These are phyloP conservation scores for Donacobius atricapilla DNA, from an alignment of 2,113 vertebrate genomes.

Conservation along the genomic window DNA sequence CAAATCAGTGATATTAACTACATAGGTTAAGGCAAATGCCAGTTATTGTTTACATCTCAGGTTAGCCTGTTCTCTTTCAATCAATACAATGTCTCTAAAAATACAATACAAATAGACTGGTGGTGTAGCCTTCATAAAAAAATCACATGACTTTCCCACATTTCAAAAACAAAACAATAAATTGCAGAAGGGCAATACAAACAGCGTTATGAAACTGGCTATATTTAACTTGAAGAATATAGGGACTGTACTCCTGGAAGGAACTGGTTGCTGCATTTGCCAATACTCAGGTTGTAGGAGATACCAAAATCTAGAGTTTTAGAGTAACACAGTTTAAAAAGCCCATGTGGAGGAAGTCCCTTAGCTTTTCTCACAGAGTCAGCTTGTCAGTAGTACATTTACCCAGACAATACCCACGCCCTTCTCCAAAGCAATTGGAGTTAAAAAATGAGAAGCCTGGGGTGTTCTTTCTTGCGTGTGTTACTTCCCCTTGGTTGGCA, in stretches of 20 bases:
- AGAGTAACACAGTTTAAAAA: background rate
- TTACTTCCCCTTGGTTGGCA: accelerated
- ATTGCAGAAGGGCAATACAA: background rate
- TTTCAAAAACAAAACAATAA: background rate
- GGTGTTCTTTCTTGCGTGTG: accelerated
- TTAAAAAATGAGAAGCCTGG: background rate
- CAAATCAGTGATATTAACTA: constrained; percentile 76
- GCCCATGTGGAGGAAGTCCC: background rate
- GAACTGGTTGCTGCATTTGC: background rate
- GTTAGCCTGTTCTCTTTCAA: constrained; percentile 67
- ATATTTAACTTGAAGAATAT: background rate
- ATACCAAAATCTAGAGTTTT: background rate
- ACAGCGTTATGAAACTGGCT: background rate
- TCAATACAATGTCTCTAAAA: constrained; percentile 63
- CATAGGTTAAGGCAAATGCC: constrained; percentile 73
- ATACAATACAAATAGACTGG: background rate
- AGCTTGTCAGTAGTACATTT: background rate
- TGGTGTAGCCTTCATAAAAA: background rate
- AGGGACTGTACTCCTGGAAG: background rate
- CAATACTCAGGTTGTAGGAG: background rate
- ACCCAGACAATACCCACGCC: background rate
- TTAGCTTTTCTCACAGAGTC: background rate
- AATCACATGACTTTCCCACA: background rate
- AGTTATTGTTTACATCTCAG: constrained; percentile 70
- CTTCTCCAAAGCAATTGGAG: background rate